Evolutionary conservation across 2,888 invertebrate species (phyloP).

Genomic region (Oxyteleia sp.): DNA sequence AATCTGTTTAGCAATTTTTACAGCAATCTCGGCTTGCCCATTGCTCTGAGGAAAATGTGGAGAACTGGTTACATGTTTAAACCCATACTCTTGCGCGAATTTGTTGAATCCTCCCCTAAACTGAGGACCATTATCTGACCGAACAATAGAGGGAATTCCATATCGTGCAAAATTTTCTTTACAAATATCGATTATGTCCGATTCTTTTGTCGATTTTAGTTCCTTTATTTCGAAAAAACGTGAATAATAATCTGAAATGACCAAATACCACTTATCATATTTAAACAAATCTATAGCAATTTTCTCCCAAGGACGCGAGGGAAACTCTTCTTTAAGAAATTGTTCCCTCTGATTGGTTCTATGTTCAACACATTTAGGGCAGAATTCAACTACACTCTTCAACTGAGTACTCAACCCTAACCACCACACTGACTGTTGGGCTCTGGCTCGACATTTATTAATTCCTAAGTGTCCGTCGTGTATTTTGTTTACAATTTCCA

Average conservation of each 20-base stretch:
- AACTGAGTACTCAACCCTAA: slow-evolving; percentile 62
- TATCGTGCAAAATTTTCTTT: slow-evolving; percentile 24
- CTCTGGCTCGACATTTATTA: too few species aligned
- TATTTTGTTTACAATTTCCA: slow-evolving; percentile 70
- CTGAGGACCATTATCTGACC: slow-evolving; percentile 21
- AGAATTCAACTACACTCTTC: slow-evolving; percentile 50
- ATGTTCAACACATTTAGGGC: slow-evolving; percentile 56
- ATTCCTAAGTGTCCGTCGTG: slow-evolving; percentile 78
- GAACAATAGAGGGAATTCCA: slow-evolving; percentile 16
- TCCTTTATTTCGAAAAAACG: slow-evolving; percentile 68
- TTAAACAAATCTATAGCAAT: slow-evolving; percentile 72
- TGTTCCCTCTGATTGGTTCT: slow-evolving; percentile 44
- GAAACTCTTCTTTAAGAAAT: slow-evolving; percentile 65
- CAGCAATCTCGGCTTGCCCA: slow-evolving; percentile 4
- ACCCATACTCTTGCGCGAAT: slow-evolving; percentile 8
- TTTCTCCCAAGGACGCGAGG: slow-evolving; percentile 73
- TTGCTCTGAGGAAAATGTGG: slow-evolving; percentile 30
- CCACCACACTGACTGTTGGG: slow-evolving; percentile 77
- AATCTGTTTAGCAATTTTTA: not conserved
- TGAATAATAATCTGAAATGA: slow-evolving; percentile 71
- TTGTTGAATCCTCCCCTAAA: slow-evolving; percentile 24
- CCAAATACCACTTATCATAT: slow-evolving; percentile 60
- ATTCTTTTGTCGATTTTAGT: not conserved
- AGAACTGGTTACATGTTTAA: slow-evolving; percentile 27
- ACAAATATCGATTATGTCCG: slow-evolving; percentile 8